Evolutionary conservation across 2,888 invertebrate genomes (phyloP).

Genomic region (Lasioglossum marginatum): DNA sequence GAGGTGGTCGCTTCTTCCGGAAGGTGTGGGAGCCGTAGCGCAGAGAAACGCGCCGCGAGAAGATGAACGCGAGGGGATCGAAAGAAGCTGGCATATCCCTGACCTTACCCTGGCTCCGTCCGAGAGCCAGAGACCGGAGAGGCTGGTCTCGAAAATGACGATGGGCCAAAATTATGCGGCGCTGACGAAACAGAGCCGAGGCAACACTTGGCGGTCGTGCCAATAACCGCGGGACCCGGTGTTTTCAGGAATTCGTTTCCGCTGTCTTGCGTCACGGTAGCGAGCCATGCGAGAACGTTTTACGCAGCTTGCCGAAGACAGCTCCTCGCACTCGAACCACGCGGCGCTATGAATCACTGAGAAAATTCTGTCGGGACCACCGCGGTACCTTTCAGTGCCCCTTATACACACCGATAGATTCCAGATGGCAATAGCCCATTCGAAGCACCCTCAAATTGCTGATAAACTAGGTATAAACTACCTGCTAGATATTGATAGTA

Average conservation of each 20-base stretch:
- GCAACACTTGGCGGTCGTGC: slow-evolving; percentile 76
- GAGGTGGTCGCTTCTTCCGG: neutral
- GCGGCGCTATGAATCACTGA: neutral
- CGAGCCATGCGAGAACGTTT: slow-evolving; percentile 3
- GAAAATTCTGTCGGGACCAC: neutral
- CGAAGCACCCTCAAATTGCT: neutral
- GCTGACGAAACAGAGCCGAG: slow-evolving; percentile 73
- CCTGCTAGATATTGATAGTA: neutral
- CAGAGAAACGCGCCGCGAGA: neutral
- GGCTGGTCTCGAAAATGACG: slow-evolving; percentile 62
- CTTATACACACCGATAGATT: neutral
- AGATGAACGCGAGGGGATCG: neutral
- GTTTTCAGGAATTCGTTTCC: slow-evolving; percentile 70
- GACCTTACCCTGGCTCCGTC: slow-evolving; percentile 71
- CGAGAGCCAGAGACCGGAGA: slow-evolving; percentile 36
- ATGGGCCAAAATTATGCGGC: slow-evolving; percentile 73
- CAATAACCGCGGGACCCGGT: slow-evolving; percentile 69
- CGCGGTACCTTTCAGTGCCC: neutral
- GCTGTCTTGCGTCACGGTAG: slow-evolving; percentile 42
- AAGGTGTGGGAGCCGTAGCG: neutral
- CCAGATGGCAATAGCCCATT: neutral
- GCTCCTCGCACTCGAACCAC: neutral
- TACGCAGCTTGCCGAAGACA: neutral
- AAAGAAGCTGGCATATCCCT: slow-evolving; percentile 66
- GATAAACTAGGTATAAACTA: neutral